A percentile compares a stretch with the other conserved stretches of the same genome.
These are phyloP conservation scores for Cladopsammia gracilis DNA, from an alignment of 64 coral and sea anemone genomes.

Conservation along the genomic window DNA sequence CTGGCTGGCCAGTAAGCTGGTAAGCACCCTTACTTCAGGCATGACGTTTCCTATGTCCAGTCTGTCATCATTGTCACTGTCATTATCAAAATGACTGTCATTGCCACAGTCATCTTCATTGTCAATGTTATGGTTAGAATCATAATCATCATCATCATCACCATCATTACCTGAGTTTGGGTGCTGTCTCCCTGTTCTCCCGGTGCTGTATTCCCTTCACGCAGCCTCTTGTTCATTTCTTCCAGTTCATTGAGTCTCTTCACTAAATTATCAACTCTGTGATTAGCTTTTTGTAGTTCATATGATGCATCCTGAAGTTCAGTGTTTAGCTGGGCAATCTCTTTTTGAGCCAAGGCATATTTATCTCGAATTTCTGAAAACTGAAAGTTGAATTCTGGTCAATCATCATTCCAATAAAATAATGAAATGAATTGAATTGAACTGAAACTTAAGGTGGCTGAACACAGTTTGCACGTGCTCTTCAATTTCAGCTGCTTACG, in stretches of 20 bases:
- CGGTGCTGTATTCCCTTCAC: slow-evolving; percentile 61
- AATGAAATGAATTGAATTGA: neutral
- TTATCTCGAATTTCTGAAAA: slow-evolving; percentile 99
- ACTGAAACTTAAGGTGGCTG: no score
- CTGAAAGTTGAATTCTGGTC: slow-evolving; percentile 20
- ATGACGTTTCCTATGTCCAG: no score
- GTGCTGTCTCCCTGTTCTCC: slow-evolving; percentile 19
- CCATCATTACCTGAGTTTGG: slow-evolving; percentile 7
- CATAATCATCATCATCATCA: no score
- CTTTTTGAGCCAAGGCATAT: slow-evolving; percentile 90
- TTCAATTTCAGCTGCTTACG: no score
- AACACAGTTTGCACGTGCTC: no score
- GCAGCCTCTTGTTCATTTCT: slow-evolving; percentile 60
- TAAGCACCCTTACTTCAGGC: no score
- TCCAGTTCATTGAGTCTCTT: slow-evolving; percentile 88
- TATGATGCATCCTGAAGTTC: slow-evolving; percentile 92
- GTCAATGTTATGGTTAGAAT: no score
- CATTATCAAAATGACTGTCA: no score
- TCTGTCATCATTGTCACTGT: no score
- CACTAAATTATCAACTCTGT: slow-evolving; percentile 93
- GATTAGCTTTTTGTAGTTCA: slow-evolving; percentile 94
- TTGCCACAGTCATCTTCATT: no score
- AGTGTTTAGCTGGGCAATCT: slow-evolving; percentile 94
- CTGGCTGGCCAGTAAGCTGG: no score
- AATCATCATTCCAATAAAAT: neutral